phyloP scores from a whole-genome alignment of 2,113 vertebrate genomes.

The Ammospiza nelsoni region DNA sequence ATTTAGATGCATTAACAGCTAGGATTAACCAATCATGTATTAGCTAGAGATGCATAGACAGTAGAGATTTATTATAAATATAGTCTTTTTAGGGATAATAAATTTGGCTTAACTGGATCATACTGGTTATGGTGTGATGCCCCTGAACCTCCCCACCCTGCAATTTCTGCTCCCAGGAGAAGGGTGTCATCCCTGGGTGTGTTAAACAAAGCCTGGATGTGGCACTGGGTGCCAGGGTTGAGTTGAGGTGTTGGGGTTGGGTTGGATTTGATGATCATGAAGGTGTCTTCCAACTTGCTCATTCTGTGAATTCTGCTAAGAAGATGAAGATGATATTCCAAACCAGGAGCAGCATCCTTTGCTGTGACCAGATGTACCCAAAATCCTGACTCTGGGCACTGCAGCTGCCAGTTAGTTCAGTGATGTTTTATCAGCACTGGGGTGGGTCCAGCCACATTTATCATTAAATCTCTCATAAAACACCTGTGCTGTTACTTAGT shows the following conservation, averaged over 20 bases:
- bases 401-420: background rate
- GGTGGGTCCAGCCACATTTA: background rate
- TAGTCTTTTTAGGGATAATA: too few species aligned
- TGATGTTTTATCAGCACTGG: background rate
- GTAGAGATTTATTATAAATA: too few species aligned
- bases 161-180: too few species aligned
- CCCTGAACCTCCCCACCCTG: too few species aligned
- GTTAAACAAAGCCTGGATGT: background rate
- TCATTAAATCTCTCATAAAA: background rate
- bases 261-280: background rate
- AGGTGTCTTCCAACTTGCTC: background rate
- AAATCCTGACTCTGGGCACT: background rate
- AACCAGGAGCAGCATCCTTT: background rate
- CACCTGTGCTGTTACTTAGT: background rate
- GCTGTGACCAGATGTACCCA: background rate
- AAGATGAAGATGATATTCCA: background rate
- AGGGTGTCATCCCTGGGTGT: background rate
- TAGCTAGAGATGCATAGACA: too few species aligned
- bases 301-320: background rate
- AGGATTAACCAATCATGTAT: too few species aligned
- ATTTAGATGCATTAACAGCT: too few species aligned
- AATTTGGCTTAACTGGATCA: too few species aligned
- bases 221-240: background rate
- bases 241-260: background rate
- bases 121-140: too few species aligned